Evolutionary conservation across 2,113 vertebrate species (phyloP), one percentile per base, ranked within the genome.

Genomic region (Oreotrochilus melanogaster): DNA sequence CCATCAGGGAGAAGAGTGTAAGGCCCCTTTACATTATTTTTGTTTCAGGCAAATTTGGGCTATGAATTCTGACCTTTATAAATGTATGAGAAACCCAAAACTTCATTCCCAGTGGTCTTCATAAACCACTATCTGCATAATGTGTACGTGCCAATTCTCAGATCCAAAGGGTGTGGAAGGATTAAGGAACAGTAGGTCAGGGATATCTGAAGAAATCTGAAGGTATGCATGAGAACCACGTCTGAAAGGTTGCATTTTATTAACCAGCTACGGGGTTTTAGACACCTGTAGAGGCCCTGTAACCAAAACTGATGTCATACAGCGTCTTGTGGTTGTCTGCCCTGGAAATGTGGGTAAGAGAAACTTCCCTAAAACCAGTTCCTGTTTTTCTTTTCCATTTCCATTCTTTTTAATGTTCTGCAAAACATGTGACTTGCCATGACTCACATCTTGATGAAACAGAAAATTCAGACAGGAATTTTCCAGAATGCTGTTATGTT

Each of bases 381-480:
- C 93, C 89, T 95, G 86, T 93, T 97, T 97, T 90, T 45, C 86
- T 87, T 75, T 78, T 78, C 89, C 65, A 54, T 73, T 69, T 82
- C 64, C 85, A 93, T 64, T 88, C 86, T 89, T 86, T 74, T 92
- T 60, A 67, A n/a, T 24, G 18, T 74, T 92, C 39, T 85, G 76
- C 31, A 81, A 87, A 93, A 61, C 69, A 42, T 31, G 30, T 86
- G 83, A 84, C 86, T 48, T 78, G 33, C 69, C 69, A n/a, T 96
- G 92, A 93, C 76, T 95, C 86, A 92, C 11, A 10, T n/a, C 47
- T 42, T 25, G 31, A 53, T 74, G 94, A 94, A 93, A 56, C 3
- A 2, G 42, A 43, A 64, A 71, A 73, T 80, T 74, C 33, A 80
- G 61, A 47, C 35, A 67, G 14, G 4, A 71, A 16, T 71, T 87